Base-by-base conservation (phyloP, 2,888 invertebrate genomes). In the Andrena praecox region DNA sequence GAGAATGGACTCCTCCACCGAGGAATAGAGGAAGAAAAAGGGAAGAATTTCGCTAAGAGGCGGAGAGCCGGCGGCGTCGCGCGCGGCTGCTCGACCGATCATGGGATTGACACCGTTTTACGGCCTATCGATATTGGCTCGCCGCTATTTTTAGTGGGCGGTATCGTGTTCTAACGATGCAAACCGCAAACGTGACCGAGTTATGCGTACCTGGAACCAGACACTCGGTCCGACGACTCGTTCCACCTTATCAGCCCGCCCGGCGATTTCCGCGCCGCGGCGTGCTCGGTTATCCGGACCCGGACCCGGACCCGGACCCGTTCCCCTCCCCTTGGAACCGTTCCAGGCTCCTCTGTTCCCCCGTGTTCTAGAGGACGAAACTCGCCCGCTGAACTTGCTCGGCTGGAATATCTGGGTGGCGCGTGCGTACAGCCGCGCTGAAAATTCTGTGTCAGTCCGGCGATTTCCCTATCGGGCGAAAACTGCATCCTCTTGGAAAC, bases 131-230 rank as follows among this genome's bases (percentile, higher is more conserved):
- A 89, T 86, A 86, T 88, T 80, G 84, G 86, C 85, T 88, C 82
- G 81, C 70, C 87, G 83, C 88, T 89, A 89, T 89, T 89, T 89
- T 89, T 89, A 89, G 89, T 85, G 83, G 77, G 54, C 54, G 75
- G 77, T 81, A 86, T 84, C 86, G 85, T 87, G 84, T 87, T 89
- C 90, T 90, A 90, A 90, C 89, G 89, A 89, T 87, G 90, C 88
- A 89, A 89, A 89, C 90, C 90, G 89, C 90, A 89, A 90, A 90
- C 89, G 88, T 87, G 90, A 90, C 89, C 90, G 90, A 90, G 90
- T 90, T 90, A 90, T 87, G 42, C 33, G 24, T 64, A 80, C 66
- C 64, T 54, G 63, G 52, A 48, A 62, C 29, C 66, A 67, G 20
- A 62, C 12, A 60, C 64, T 62, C 67, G 67, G 73, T 42, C 56